phyloP scores from a whole-genome alignment of 2,888 invertebrate genomes.

The Andrena dorsata region DNA sequence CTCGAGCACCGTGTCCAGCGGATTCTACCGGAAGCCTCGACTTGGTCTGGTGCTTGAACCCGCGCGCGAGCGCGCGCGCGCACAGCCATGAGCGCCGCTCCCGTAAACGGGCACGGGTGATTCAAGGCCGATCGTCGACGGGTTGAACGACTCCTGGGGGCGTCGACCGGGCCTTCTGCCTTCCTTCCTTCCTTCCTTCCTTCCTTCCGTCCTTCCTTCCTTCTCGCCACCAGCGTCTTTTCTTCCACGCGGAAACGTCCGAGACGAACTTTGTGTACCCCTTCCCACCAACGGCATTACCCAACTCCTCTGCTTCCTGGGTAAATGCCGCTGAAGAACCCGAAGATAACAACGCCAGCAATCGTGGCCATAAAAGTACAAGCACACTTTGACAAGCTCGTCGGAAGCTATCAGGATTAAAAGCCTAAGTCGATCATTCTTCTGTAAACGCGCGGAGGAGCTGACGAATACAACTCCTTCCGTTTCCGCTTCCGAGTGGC shows the following conservation, averaged over 20 bases:
- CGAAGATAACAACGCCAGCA: no score
- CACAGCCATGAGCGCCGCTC: slow-evolving; percentile 49
- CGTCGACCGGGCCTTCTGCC: slow-evolving; percentile 81
- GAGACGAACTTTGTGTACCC: slow-evolving; percentile 51
- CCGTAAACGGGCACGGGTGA: slow-evolving; percentile 77
- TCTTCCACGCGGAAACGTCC: slow-evolving; percentile 61
- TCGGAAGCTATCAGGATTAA: background rate
- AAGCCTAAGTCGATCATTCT: background rate
- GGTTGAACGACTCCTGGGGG: slow-evolving; percentile 84
- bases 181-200: slow-evolving; percentile 56
- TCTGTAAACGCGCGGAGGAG: background rate
- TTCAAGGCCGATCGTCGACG: slow-evolving; percentile 81
- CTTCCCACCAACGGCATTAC: slow-evolving; percentile 12
- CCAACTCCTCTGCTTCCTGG: background rate
- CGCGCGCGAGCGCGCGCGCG: slow-evolving; percentile 42
- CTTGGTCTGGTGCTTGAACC: slow-evolving; percentile 75
- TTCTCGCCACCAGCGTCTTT: slow-evolving; percentile 41
- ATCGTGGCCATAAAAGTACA: no score
- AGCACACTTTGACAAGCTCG: no score
- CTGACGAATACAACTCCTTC: slow-evolving; percentile 16
- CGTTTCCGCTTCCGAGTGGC: slow-evolving; percentile 29
- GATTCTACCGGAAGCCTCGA: slow-evolving; percentile 71
- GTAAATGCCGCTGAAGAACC: no score
- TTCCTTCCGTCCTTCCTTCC: slow-evolving; percentile 42
- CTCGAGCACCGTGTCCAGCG: slow-evolving; percentile 61